phyloP scores from a whole-genome alignment of 2,888 invertebrate species.

The Sclerodermus sp. region DNA sequence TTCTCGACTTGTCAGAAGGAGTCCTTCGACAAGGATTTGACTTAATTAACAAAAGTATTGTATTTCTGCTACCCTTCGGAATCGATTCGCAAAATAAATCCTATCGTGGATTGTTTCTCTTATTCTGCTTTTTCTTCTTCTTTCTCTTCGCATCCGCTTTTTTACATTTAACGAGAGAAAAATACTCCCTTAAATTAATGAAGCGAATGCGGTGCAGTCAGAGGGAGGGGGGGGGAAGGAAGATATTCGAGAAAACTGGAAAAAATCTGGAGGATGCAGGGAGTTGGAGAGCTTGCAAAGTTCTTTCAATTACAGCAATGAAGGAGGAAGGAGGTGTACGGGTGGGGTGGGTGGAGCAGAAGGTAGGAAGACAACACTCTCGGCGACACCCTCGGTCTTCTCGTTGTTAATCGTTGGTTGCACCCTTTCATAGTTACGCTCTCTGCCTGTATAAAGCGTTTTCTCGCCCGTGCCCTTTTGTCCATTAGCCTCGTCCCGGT shows the following conservation, averaged over 20 bases:
- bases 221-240: constrained; percentile 8
- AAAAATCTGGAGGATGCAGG: not conserved
- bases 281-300: constrained; percentile 9
- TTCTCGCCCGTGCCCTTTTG: constrained; percentile 42
- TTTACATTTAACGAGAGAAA: too few relatives aligned
- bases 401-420: constrained; percentile 50
- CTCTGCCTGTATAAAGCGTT: constrained; percentile 25
- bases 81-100: too few relatives aligned
- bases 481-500: constrained; percentile 46
- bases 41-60: too few relatives aligned
- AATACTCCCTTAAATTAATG: too few relatives aligned
- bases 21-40: too few relatives aligned
- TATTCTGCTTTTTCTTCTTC: too few relatives aligned
- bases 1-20: too few relatives aligned
- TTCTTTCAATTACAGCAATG: constrained; percentile 32
- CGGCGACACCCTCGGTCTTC: constrained; percentile 40
- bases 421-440: constrained; percentile 42
- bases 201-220: not conserved
- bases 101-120: too few relatives aligned
- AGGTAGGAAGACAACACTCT: constrained; percentile 37
- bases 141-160: too few relatives aligned
- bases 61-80: too few relatives aligned
- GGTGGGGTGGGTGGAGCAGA: too few relatives aligned
- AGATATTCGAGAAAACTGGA: not conserved
- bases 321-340: constrained; percentile 9